Percentiles rank a stretch among this genome's conserved stretches.
Evolutionary conservation across 64 coral and sea anemone genomes (phyloP).

Genomic region (Platygyra sinensis): DNA sequence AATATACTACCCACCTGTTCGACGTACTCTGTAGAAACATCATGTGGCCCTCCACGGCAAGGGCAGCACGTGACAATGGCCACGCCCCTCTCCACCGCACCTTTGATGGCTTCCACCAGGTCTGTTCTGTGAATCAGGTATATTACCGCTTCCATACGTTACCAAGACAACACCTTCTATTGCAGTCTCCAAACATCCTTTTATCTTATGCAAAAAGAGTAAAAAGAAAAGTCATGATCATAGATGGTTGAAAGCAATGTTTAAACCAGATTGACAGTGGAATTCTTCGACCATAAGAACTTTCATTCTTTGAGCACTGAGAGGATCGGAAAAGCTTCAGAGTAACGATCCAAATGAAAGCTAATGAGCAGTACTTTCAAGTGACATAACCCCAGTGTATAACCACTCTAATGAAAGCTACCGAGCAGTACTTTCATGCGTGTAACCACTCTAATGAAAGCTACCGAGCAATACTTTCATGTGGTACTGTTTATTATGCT

Average conservation of each 20-base stretch:
- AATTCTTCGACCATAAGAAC: no score
- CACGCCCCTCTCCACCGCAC: neutral
- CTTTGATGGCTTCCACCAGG: constrained; percentile 1
- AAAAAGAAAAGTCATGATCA: neutral
- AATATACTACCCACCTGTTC: neutral
- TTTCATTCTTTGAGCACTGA: no score
- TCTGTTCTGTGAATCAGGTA: constrained; percentile 35
- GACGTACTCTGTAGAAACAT: constrained; percentile 4
- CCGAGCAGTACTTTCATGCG: no score
- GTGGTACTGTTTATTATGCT: no score
- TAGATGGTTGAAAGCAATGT: neutral
- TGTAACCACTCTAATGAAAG: no score
- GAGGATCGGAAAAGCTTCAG: no score
- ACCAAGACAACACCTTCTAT: constrained; percentile 32
- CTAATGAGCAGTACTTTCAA: no score
- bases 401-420: no score
- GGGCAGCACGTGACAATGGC: constrained; percentile 30
- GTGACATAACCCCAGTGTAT: no score
- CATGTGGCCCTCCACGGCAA: constrained; percentile 40
- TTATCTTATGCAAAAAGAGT: neutral
- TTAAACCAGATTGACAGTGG: neutral
- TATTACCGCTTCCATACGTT: constrained; percentile 40
- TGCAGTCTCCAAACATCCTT: neutral
- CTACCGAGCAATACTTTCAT: no score
- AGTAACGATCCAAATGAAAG: no score